phyloP scores from a whole-genome alignment of 2,888 invertebrate genomes.

The Plagiodera versicolora region DNA sequence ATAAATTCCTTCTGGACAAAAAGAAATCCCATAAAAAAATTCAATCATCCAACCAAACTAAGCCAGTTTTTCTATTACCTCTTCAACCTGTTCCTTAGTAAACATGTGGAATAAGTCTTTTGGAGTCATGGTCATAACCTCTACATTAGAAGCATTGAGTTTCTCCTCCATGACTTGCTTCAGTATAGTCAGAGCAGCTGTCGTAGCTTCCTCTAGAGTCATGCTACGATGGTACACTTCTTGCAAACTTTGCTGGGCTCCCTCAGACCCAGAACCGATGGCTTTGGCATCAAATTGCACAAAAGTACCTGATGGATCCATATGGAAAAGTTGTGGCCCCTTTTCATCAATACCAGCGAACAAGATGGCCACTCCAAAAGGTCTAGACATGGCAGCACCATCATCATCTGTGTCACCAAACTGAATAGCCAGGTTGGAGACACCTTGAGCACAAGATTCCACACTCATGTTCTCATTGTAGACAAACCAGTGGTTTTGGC shows the following conservation, averaged over 20 bases:
- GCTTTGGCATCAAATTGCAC: slow-evolving; percentile 98
- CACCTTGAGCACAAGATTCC: slow-evolving; percentile 97
- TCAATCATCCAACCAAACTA: slow-evolving; percentile 27
- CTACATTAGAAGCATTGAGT: slow-evolving; percentile 93
- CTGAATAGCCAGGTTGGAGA: slow-evolving; percentile 97
- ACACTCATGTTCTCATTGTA: slow-evolving; percentile 96
- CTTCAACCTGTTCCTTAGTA: slow-evolving; percentile 85
- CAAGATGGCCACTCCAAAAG: slow-evolving; percentile 98
- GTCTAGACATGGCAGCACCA: slow-evolving; percentile 92
- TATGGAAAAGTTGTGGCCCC: slow-evolving; percentile 94
- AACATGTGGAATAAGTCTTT: slow-evolving; percentile 86
- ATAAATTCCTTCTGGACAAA: slow-evolving; percentile 8
- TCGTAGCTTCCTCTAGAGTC: slow-evolving; percentile 91
- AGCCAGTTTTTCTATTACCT: slow-evolving; percentile 67
- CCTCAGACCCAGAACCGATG: slow-evolving; percentile 98
- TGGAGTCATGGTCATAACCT: slow-evolving; percentile 93
- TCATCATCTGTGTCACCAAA: slow-evolving; percentile 98
- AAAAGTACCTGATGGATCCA: slow-evolving; percentile 96
- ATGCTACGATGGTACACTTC: slow-evolving; percentile 81
- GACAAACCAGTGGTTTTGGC: slow-evolving; percentile 98
- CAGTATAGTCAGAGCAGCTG: slow-evolving; percentile 86
- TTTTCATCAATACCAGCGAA: slow-evolving; percentile 95
- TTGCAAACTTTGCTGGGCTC: slow-evolving; percentile 92
- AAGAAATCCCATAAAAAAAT: neutral
- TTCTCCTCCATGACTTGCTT: slow-evolving; percentile 99